phyloP scores from a whole-genome alignment of 2,888 invertebrate genomes.

The Oligia fasciuncula region DNA sequence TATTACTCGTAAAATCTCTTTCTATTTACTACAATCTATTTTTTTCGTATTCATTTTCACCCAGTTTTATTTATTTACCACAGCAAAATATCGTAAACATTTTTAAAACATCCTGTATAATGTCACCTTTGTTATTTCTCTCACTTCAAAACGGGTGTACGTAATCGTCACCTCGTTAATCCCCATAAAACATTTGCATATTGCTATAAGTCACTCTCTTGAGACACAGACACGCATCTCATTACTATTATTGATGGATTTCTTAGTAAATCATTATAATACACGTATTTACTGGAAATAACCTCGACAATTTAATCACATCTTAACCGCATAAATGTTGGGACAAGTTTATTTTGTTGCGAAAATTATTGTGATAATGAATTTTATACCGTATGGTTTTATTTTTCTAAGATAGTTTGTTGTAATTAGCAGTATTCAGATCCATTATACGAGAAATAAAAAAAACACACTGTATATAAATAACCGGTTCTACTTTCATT shows the following conservation, averaged over 20 bases:
- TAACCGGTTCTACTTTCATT: constrained; percentile 23
- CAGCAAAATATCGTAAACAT: background rate
- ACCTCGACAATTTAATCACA: constrained; percentile 42
- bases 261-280: constrained; percentile 61
- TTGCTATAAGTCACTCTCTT: constrained; percentile 38
- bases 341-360: constrained; percentile 31
- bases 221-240: constrained; percentile 38
- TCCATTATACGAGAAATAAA: background rate
- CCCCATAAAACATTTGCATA: constrained; percentile 33
- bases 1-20: background rate
- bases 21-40: background rate
- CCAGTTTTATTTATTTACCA: background rate
- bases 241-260: constrained; percentile 53
- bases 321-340: constrained; percentile 41
- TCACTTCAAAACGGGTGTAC: constrained; percentile 31
- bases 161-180: constrained; percentile 42
- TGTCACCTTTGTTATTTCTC: constrained; percentile 24
- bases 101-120: constrained; percentile 1
- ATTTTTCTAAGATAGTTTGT: background rate
- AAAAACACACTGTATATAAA: background rate
- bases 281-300: constrained; percentile 50
- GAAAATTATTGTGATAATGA: background rate
- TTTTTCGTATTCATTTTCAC: background rate
- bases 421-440: background rate
- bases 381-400: background rate